These are phyloP conservation scores for Delichon dasypus DNA, from an alignment of 2,797 vertebrate genomes.

Conservation along the genomic window DNA sequence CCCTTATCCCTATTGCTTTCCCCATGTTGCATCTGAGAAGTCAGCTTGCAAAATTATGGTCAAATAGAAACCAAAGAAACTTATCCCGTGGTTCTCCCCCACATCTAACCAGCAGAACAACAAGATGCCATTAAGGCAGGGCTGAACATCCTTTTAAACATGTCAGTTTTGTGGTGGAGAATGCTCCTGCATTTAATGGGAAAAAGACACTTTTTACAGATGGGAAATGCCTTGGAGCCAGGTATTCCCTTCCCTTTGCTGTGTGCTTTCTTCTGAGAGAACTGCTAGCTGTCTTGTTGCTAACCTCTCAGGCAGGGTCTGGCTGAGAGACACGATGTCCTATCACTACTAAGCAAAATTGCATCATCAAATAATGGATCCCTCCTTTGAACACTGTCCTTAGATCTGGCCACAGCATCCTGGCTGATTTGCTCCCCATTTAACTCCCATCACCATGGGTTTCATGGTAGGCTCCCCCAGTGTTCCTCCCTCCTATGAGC, in stretches of 20 bases:
- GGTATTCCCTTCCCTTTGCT: background rate
- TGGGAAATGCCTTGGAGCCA: background rate
- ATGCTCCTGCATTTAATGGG: background rate
- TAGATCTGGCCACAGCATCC: background rate
- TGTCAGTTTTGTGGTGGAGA: background rate
- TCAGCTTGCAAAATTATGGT: background rate
- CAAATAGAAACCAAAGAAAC: background rate
- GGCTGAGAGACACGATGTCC: background rate
- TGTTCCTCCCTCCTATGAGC: background rate
- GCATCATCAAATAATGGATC: background rate
- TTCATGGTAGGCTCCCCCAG: background rate
- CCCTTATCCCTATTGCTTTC: background rate
- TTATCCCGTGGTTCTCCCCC: background rate
- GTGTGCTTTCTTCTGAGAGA: background rate
- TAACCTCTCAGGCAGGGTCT: background rate
- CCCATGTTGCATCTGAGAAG: background rate
- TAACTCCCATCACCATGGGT: background rate
- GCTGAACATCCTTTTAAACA: background rate
- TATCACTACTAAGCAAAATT: background rate
- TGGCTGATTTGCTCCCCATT: rapidly evolving
- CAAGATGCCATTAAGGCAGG: background rate
- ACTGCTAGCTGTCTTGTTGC: background rate
- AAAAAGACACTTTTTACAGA: background rate
- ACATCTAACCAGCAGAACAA: background rate
- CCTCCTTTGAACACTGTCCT: background rate